Conservation (phyloP, 1,140 invertebrate genomes). For the Patella vulgata region DNA sequence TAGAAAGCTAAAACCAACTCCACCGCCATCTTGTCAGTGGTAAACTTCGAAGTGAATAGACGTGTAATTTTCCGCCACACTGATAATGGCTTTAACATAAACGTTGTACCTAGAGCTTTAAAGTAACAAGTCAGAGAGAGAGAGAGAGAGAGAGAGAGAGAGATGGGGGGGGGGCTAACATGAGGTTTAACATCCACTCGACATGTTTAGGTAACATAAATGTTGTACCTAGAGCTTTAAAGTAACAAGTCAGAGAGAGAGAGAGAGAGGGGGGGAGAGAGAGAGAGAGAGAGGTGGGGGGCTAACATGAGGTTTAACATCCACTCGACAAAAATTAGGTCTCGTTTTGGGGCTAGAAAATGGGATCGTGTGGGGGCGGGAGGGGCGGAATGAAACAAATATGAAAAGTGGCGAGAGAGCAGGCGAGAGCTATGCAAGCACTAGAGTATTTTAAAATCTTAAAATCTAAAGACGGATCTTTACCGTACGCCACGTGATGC, state of each 20-base stretch:
- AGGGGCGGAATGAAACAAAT: slow-evolving; percentile 1
- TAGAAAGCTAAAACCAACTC: too few species aligned
- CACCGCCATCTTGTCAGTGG: too few species aligned
- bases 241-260: neutral
- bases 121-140: too few species aligned
- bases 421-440: too few species aligned
- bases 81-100: neutral
- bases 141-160: neutral
- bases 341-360: neutral
- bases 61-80: slow-evolving; percentile 3
- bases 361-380: neutral
- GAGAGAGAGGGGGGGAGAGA: slow-evolving; percentile 7
- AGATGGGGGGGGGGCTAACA: neutral
- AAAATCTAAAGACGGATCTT: too few species aligned
- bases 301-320: too few species aligned
- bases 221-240: slow-evolving; percentile 11
- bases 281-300: slow-evolving; percentile 7
- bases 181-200: neutral
- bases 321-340: too few species aligned
- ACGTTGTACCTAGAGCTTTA: neutral
- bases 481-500: too few species aligned
- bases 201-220: neutral
- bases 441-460: too few species aligned
- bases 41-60: neutral
- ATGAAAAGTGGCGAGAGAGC: neutral